phyloP scores from a whole-genome alignment of 2,888 invertebrate genomes.

The Pterobdella sp. region DNA sequence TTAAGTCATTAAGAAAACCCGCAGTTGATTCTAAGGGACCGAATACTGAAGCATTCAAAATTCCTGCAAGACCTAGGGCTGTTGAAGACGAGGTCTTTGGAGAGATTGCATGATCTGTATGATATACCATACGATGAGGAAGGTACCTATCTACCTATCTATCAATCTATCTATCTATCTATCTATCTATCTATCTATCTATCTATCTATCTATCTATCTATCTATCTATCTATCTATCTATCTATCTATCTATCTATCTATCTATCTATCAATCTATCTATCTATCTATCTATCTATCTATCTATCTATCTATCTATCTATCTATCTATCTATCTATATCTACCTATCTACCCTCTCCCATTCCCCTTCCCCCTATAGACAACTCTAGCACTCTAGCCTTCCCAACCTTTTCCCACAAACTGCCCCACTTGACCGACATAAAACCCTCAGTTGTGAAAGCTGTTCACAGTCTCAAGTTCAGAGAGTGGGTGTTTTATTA shows the following conservation, averaged over 20 bases:
- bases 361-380: neutral
- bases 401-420: neutral
- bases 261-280: neutral
- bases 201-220: slow-evolving; percentile 2
- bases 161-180: too few species aligned
- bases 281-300: slow-evolving; percentile 2
- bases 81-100: slow-evolving; percentile 15
- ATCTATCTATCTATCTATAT: neutral
- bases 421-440: neutral
- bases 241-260: slow-evolving; percentile 2
- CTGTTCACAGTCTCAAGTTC: slow-evolving; percentile 51
- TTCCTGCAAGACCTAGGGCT: slow-evolving; percentile 22
- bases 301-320: slow-evolving; percentile 2
- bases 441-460: neutral
- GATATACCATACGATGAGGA: slow-evolving; percentile 12
- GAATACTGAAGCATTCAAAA: slow-evolving; percentile 20
- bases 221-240: slow-evolving; percentile 2
- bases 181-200: too few species aligned
- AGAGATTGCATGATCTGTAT: slow-evolving; percentile 18
- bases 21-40: slow-evolving; percentile 6
- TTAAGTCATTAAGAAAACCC: too few species aligned
- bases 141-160: neutral
- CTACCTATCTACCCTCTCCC: neutral
- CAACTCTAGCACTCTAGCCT: neutral
- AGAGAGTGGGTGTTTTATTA: slow-evolving; percentile 51